A percentile compares a stretch with the other conserved stretches of the same genome.
These are phyloP conservation scores for Cossypha dichroa DNA, from an alignment of 2,797 vertebrate genomes.

Conservation along the genomic window DNA sequence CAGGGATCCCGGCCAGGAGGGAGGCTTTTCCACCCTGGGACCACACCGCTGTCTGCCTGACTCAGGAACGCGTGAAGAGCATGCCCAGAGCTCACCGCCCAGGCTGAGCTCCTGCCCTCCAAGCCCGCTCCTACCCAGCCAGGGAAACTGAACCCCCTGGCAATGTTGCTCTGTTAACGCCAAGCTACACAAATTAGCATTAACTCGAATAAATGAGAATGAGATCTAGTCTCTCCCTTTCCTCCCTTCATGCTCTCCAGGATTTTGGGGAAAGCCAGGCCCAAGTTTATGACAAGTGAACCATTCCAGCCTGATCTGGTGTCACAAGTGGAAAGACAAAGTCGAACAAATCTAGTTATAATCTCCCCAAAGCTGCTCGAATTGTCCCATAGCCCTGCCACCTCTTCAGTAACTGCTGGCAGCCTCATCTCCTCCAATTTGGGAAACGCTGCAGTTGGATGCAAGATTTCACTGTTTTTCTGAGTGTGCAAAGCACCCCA, in stretches of 20 bases:
- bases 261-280: neutral
- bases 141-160: neutral
- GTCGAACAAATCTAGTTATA: neutral
- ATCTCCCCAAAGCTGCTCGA: neutral
- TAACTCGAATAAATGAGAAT: neutral
- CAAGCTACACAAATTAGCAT: neutral
- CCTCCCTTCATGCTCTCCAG: neutral
- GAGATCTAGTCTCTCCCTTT: neutral
- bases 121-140: neutral
- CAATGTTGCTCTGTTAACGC: neutral
- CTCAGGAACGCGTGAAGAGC: neutral
- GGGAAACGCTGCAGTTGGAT: neutral
- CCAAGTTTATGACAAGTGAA: neutral
- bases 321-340: neutral
- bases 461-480: neutral
- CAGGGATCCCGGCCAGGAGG: rapidly evolving
- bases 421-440: neutral
- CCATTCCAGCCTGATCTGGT: neutral
- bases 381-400: neutral
- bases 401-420: rapidly evolving
- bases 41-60: neutral
- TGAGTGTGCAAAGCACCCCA: neutral
- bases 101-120: neutral
- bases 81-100: neutral
- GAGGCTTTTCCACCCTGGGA: neutral